Evolutionary conservation across 2,888 invertebrate genomes (phyloP), one percentile per base, ranked within the genome.

Genomic region (Nomada ferruginata): DNA sequence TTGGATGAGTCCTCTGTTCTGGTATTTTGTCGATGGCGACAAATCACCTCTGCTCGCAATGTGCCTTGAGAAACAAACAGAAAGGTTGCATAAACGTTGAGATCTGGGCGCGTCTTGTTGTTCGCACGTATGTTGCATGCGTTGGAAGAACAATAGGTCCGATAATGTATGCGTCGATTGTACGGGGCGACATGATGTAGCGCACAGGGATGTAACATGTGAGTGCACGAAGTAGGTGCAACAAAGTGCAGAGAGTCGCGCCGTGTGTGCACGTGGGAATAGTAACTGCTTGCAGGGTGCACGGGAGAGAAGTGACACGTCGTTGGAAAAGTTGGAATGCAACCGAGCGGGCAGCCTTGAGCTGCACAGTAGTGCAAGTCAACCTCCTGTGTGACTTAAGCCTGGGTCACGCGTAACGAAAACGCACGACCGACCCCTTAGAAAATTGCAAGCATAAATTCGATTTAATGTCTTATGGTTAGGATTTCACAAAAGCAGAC

Each of bases 281-380:
- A 50, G 57, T 52, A 52, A n/a, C 44, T 18, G 60, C 10, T 26
- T 29, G 55, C 61, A 18, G 29, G 57, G 53, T 53, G 79, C 80
- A 76, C 66, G 73, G 68, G 59, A 75, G 71, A 83, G 84, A 81
- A 84, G 75, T 70, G 76, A 63, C 36, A 36, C 74, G 85, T 78
- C 73, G 89, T 76, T 83, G 84, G 86, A 85, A 87, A 90, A 90
- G 87, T 89, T 90, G 91, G 91, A 91, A 91, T 91, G 90, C 89
- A 89, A 91, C 91, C 91, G 89, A 89, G 88, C 89, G 87, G 89
- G 85, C 90, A 91, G 91, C 90, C 90, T 92, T 92, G 90, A 90
- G 90, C 83, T 85, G 86, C 77, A 86, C 86, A 91, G 91, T 92
- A 90, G 90, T 87, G 82, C 89, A 90, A 91, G 90, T 91, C 91